Percentiles rank a stretch among this genome's conserved stretches.
phyloP scores from a whole-genome alignment of 2,113 vertebrate species.

The Urocynchramus pylzowi region DNA sequence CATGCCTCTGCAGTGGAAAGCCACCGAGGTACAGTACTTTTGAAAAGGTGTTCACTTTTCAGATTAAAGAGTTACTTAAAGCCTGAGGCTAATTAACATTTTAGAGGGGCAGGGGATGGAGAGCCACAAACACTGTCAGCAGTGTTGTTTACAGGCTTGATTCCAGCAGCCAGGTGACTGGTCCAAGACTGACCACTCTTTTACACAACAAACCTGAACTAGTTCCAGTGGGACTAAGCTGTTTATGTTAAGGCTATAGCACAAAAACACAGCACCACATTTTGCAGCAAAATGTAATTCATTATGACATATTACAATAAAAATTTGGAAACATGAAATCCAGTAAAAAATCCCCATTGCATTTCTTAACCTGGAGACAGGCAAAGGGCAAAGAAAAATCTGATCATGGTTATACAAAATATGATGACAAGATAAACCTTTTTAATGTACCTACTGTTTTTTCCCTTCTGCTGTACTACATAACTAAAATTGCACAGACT shows the following conservation, averaged over 20 bases:
- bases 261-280: background rate
- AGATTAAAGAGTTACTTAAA: background rate
- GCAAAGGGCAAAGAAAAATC: background rate
- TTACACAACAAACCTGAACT: background rate
- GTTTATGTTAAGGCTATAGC: background rate
- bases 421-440: background rate
- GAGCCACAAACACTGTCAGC: background rate
- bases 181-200: background rate
- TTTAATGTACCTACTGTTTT: background rate
- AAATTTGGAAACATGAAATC: background rate
- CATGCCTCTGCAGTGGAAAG: background rate
- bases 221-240: background rate
- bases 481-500: background rate
- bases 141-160: background rate
- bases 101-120: background rate
- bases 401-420: background rate
- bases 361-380: background rate
- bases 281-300: background rate
- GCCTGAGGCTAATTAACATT: background rate
- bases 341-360: background rate
- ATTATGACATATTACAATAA: background rate
- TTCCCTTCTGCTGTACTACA: background rate
- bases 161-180: background rate
- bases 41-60: background rate
- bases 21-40: background rate